Evolutionary conservation across 2,113 vertebrate genomes (phyloP), one percentile per base, ranked within the genome.

Genomic region (Stegastes partitus): DNA sequence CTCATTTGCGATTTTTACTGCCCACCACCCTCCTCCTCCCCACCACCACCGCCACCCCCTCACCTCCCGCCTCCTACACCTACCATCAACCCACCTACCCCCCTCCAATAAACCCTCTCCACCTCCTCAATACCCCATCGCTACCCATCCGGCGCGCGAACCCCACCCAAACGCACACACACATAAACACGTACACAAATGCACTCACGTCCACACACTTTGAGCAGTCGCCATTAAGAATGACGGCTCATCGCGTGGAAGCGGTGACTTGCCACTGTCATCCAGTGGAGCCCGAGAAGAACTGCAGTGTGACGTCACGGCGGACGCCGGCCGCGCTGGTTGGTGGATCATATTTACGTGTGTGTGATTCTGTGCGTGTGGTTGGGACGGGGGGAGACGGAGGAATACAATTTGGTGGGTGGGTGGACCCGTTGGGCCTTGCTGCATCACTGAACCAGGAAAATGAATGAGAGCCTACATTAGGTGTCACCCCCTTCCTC

Each of bases 231-330:
- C 84, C 88, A 86, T 90, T 87, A 69, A 87, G 83, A 87, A 74
- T 87, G 89, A 84, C 89, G 84, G 87, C 86, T 83, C 75, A 51
- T 83, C 84, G 15, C 71, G 82, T 87, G 88, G 74, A 82, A 87
- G 83, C 72, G 26, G 78, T 26, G 82, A 90, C 85, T 86, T 89
- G 91, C 89, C 90, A 82, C 83, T 90, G 87, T 92, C 89, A 90
- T 92, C 92, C 89, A 89, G 88, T 89, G 92, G 91, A 85, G 85
- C 75, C 58, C 55, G 37, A 76, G 85, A 87, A 91, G 90, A 90
- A 93, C 92, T 93, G 91, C 91, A 91, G 89, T 89, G 86, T 90
- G 90, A 90, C 87, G 89, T 89, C 88, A 92, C 69, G 28, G 84
- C 65, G 79, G 76, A 86, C 75, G 84, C 70, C 73, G 25, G 47